These are phyloP conservation scores for Perca flavescens DNA, from an alignment of 2,113 vertebrate genomes.

Conservation along the genomic window DNA sequence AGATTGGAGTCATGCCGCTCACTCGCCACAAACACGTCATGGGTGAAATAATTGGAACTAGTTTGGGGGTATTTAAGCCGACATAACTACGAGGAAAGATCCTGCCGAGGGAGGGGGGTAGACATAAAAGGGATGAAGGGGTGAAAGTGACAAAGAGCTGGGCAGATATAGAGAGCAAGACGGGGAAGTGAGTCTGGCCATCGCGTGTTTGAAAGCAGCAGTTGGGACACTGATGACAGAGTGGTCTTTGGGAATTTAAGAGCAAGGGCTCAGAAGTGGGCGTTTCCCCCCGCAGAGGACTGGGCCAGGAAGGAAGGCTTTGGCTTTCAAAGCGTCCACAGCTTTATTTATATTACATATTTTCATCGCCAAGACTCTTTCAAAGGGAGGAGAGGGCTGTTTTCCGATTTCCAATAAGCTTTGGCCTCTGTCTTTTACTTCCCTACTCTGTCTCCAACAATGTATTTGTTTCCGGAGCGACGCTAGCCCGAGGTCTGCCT, in stretches of 20 bases:
- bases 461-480: slow-evolving; percentile 76
- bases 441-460: slow-evolving; percentile 64
- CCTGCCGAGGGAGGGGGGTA: slow-evolving; percentile 50
- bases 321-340: slow-evolving; percentile 85
- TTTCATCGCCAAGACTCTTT: slow-evolving; percentile 84
- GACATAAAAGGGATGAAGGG: slow-evolving; percentile 80
- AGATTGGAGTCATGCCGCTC: slow-evolving; percentile 54
- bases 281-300: slow-evolving; percentile 81
- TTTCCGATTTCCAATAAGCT: slow-evolving; percentile 78
- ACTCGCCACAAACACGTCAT: slow-evolving; percentile 49
- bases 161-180: slow-evolving; percentile 47
- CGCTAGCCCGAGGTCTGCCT: slow-evolving; percentile 45
- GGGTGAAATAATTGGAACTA: slow-evolving; percentile 74
- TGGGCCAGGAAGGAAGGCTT: slow-evolving; percentile 87
- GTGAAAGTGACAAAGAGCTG: slow-evolving; percentile 59
- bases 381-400: slow-evolving; percentile 78
- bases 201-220: slow-evolving; percentile 84
- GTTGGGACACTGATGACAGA: slow-evolving; percentile 89
- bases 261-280: slow-evolving; percentile 79
- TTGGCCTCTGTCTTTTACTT: slow-evolving; percentile 75
- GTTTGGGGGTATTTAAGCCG: slow-evolving; percentile 66
- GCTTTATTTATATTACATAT: slow-evolving; percentile 89
- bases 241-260: slow-evolving; percentile 88
- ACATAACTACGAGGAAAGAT: slow-evolving; percentile 61
- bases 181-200: slow-evolving; percentile 71